Conservation (phyloP, 1,140 invertebrate genomes). For the Achroia grisella region DNA sequence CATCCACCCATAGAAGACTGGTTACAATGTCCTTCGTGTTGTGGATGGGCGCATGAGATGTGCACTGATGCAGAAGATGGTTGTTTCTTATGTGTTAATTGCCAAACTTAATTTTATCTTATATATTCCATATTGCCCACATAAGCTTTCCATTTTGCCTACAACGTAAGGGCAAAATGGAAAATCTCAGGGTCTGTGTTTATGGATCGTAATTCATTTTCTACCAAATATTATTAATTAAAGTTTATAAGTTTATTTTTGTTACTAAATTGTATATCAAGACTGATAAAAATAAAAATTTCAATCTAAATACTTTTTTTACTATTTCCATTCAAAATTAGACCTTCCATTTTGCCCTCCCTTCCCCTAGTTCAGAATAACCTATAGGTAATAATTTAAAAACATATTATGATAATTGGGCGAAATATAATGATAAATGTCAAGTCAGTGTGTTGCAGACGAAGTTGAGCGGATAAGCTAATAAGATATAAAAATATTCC, state of each 20-base stretch:
- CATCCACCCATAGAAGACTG: conserved; percentile 14
- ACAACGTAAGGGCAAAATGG: not conserved
- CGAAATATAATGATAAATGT: no score
- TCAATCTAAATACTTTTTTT: not conserved
- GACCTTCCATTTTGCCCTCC: not conserved
- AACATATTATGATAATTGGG: no score
- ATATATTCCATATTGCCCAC: not conserved
- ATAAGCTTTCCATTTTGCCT: not conserved
- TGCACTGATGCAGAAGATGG: conserved; percentile 12
- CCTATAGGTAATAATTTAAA: no score
- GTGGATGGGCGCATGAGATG: conserved; percentile 13
- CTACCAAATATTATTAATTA: not conserved
- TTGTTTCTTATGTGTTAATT: conserved; percentile 7
- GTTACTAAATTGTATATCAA: not conserved
- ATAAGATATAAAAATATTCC: no score
- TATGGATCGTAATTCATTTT: not conserved
- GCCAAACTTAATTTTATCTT: not conserved
- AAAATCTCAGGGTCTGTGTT: not conserved
- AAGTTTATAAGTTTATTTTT: not conserved
- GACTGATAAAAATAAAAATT: not conserved
- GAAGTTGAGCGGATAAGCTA: no score
- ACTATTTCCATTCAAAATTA: not conserved
- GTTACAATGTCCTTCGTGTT: conserved; percentile 13
- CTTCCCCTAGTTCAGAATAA: no score
- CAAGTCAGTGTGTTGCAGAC: no score